Conservation (phyloP, 1,140 invertebrate species). For the Pseudachorutes palmiensis region DNA sequence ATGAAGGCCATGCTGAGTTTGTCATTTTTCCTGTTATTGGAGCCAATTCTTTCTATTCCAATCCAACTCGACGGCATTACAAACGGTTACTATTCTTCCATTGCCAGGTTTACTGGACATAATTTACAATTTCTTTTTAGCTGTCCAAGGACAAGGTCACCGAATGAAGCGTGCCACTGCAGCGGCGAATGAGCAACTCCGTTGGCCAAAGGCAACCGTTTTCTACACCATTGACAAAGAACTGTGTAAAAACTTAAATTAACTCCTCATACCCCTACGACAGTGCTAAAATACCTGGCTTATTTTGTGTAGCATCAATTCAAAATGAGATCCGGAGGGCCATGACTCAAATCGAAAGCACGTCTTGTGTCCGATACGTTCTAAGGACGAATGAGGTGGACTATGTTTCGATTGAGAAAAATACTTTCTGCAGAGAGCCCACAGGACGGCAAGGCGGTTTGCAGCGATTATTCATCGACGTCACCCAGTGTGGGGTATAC, state of each 20-base stretch:
- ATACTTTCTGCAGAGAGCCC: neutral
- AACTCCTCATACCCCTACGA: too few relatives aligned
- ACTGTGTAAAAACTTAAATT: neutral
- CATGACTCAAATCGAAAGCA: neutral
- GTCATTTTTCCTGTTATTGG: too few relatives aligned
- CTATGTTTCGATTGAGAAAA: neutral
- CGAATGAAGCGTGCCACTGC: neutral
- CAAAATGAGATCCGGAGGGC: neutral
- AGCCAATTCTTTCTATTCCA: too few relatives aligned
- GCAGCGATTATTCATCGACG: neutral
- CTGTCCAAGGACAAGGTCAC: neutral
- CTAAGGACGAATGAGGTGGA: neutral
- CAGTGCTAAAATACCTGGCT: too few relatives aligned
- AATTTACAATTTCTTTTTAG: too few relatives aligned
- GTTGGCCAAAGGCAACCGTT: conserved; percentile 4
- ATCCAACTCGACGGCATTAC: too few relatives aligned
- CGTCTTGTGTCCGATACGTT: conserved; percentile 8
- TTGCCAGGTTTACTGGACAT: too few relatives aligned
- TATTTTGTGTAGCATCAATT: neutral
- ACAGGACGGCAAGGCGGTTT: neutral
- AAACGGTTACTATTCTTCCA: too few relatives aligned
- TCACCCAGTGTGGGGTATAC: neutral
- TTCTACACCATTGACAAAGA: conserved; percentile 9
- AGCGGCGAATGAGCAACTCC: neutral
- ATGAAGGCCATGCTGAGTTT: too few relatives aligned